Percentiles rank a stretch among this genome's conserved stretches.
These are phyloP conservation scores for Tenebrosternarchus preto DNA, from an alignment of 2,113 vertebrate species.

Conservation along the genomic window DNA sequence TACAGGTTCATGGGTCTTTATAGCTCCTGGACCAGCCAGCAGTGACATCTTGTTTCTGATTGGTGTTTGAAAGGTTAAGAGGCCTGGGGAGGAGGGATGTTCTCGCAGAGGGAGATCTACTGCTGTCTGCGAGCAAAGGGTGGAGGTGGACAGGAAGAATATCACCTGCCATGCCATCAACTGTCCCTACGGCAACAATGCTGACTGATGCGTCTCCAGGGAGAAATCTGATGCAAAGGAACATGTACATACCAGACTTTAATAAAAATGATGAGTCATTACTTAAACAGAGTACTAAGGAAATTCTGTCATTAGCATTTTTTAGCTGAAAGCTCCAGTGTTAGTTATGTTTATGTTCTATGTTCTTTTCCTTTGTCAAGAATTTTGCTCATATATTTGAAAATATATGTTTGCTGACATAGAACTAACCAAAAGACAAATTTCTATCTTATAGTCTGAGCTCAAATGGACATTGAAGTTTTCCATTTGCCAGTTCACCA, in stretches of 20 bases:
- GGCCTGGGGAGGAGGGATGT: slow-evolving; percentile 48
- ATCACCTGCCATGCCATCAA: slow-evolving; percentile 49
- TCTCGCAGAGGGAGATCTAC: slow-evolving; percentile 60
- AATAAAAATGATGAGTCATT: neutral
- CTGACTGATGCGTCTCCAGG: slow-evolving; percentile 54
- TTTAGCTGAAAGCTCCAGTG: neutral
- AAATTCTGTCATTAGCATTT: neutral
- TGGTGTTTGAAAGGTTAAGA: slow-evolving; percentile 60
- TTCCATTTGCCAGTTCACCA: neutral
- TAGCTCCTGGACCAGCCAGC: too few species aligned
- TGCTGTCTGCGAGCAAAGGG: slow-evolving; percentile 55
- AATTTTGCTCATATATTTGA: neutral
- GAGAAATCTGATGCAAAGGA: neutral
- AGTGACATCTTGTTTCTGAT: slow-evolving; percentile 44
- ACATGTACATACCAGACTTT: slow-evolving; percentile 3
- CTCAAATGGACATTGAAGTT: neutral
- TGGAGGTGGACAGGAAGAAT: slow-evolving; percentile 62
- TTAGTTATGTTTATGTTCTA: neutral
- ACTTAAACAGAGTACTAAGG: neutral
- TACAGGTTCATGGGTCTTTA: neutral
- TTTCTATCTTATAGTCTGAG: neutral
- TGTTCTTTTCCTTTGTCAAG: neutral
- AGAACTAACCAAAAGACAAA: neutral
- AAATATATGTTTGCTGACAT: neutral
- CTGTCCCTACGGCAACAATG: slow-evolving; percentile 69